Base-by-base conservation (phyloP, 2,888 invertebrate genomes). In the Capitulum mitella region DNA sequence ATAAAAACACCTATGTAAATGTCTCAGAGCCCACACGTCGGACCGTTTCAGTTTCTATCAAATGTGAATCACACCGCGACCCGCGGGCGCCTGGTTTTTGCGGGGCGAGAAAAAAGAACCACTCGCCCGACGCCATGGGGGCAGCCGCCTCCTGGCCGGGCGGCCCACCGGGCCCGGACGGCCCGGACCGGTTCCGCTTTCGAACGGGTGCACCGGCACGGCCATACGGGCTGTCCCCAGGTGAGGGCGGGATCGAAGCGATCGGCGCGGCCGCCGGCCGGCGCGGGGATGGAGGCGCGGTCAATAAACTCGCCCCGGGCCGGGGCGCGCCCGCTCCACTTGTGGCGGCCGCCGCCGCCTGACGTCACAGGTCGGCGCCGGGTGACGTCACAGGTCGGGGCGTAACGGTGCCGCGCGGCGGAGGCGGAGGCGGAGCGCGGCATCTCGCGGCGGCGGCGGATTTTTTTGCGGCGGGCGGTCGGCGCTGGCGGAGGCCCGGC, bases 281-380 rank as follows among this genome's bases (percentile, higher is more conserved):
- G 19, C 19, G 58, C 58, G 54, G 54, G 54, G n/a, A 43, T 43
- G 58, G 58, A 8, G 58, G 10, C n/a, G n/a, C 58, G 58, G 29
- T 29, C n/a, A 58, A 58, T 58, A 58, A 58, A 58, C 58, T 29
- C 58, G 29, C 29, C 58, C 26, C 54, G 6, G 58, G n/a, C n/a
- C n/a, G n/a, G n/a, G 58, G n/a, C 58, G 54, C 58, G 54, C 58
- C 54, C 58, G 58, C 58, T 58, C 58, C 58, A 58, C 58, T 58
- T 58, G 26, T 29, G n/a, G 5, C 58, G 58, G 58, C 58, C n/a
- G 58, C 58, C 29, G 54, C 6, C 58, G n/a, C 8, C 5, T 58
- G 58, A 58, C 58, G 29, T 58, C 58, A 58, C 29, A 29, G 58
- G n/a, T 54, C 54, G 54, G 26, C 46, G 10, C 54, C 54, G 54